A percentile compares a stretch with the other conserved stretches of the same genome.
Evolutionary conservation across 2,888 invertebrate species (phyloP).

Genomic region (Pachliopta kotzebuea): DNA sequence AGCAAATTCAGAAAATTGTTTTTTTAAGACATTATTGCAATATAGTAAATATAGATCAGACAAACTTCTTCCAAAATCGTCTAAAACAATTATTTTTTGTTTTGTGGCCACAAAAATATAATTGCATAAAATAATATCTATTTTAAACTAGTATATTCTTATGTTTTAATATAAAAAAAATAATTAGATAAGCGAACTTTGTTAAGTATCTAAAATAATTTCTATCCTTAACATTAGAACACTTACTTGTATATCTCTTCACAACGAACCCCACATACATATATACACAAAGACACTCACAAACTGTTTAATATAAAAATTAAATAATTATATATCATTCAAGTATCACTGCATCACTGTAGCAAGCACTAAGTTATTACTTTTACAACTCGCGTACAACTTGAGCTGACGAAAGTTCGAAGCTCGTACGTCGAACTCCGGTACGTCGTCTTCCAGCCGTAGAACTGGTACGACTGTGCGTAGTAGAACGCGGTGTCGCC

Average conservation of each 20-base stretch:
- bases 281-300: slow-evolving; percentile 9
- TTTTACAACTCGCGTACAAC: neutral
- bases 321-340: neutral
- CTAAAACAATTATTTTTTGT: too few relatives aligned
- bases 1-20: too few relatives aligned
- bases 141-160: too few relatives aligned
- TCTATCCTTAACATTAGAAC: too few relatives aligned
- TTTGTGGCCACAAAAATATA: too few relatives aligned
- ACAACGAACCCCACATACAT: neutral
- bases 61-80: too few relatives aligned
- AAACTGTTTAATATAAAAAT: neutral
- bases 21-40: too few relatives aligned
- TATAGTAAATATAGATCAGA: too few relatives aligned
- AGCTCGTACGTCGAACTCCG: slow-evolving; percentile 6
- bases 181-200: too few relatives aligned
- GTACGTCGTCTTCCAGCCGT: slow-evolving; percentile 21
- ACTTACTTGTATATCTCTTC: neutral
- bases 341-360: slow-evolving; percentile 8
- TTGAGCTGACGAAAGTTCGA: slow-evolving; percentile 16
- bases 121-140: too few relatives aligned
- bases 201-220: too few relatives aligned
- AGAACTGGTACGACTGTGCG: slow-evolving; percentile 27
- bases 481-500: slow-evolving; percentile 23
- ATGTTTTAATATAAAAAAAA: too few relatives aligned
- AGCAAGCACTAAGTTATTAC: slow-evolving; percentile 7